Conservation (phyloP, 1,140 invertebrate species). For the Agrypnia vestita region DNA sequence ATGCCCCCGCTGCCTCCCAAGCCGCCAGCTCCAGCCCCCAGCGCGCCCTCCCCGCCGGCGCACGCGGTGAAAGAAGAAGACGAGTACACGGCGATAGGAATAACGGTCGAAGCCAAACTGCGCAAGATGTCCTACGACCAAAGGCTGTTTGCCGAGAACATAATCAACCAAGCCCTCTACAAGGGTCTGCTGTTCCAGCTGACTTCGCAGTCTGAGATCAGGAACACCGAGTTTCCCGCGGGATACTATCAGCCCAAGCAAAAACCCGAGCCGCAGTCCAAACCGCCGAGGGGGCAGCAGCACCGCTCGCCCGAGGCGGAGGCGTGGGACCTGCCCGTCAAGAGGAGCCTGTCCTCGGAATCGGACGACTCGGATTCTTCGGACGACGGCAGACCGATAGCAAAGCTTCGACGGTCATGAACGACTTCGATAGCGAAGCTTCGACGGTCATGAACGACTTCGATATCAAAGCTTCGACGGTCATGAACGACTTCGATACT, state of each 20-base stretch:
- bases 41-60: not conserved
- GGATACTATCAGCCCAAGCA: not conserved
- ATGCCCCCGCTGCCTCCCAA: conserved; percentile 26
- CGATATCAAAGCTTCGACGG: not conserved
- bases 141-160: conserved; percentile 56
- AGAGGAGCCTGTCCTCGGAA: not conserved
- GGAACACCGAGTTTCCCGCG: conserved; percentile 50
- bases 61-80: conserved; percentile 46
- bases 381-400: not conserved
- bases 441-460: no score
- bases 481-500: no score
- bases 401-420: not conserved
- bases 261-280: not conserved
- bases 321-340: not conserved
- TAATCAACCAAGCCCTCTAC: conserved; percentile 59
- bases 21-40: not conserved
- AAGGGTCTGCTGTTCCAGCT: conserved; percentile 57
- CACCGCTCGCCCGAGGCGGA: not conserved
- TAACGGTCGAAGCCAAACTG: conserved; percentile 58
- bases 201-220: conserved; percentile 46
- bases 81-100: conserved; percentile 58
- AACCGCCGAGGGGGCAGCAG: not conserved
- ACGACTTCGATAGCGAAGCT: not conserved
- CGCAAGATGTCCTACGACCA: conserved; percentile 58
- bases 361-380: not conserved